Percentiles rank a stretch among this genome's conserved stretches.
These are phyloP conservation scores for Melanotaenia trifasciata DNA, from an alignment of 2,797 vertebrate species.

Conservation along the genomic window DNA sequence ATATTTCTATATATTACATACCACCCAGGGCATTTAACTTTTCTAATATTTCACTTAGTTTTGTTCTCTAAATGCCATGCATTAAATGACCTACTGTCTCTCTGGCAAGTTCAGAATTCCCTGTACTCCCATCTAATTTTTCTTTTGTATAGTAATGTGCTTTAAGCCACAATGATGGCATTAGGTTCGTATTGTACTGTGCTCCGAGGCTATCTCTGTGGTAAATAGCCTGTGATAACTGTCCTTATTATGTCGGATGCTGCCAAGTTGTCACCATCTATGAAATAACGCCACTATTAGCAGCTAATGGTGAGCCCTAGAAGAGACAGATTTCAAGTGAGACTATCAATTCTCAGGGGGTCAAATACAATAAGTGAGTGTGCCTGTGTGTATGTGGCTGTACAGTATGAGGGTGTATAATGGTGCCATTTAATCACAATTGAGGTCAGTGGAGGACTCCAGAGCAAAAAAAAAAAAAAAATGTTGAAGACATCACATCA, in stretches of 20 bases:
- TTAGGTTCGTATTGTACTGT: constrained; percentile 37
- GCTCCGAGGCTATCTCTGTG: constrained; percentile 48
- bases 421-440: constrained; percentile 51
- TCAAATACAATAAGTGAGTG: constrained; percentile 45
- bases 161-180: constrained; percentile 41
- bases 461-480: constrained; percentile 6
- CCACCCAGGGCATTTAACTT: constrained; percentile 1
- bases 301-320: constrained; percentile 66
- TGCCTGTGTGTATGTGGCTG: neutral
- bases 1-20: neutral
- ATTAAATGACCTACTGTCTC: constrained; percentile 26
- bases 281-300: constrained; percentile 76
- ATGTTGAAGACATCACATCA: constrained; percentile 24
- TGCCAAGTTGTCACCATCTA: constrained; percentile 70
- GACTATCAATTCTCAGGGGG: constrained; percentile 57
- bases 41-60: neutral
- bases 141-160: constrained; percentile 34
- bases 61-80: constrained; percentile 12
- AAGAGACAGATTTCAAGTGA: constrained; percentile 56
- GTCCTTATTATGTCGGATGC: constrained; percentile 62
- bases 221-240: constrained; percentile 65
- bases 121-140: constrained; percentile 1
- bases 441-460: constrained; percentile 39
- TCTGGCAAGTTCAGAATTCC: constrained; percentile 5
- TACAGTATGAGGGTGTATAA: constrained; percentile 26